Conservation (phyloP, 1,140 invertebrate species). For the Macrotrachela quadricornifera region DNA sequence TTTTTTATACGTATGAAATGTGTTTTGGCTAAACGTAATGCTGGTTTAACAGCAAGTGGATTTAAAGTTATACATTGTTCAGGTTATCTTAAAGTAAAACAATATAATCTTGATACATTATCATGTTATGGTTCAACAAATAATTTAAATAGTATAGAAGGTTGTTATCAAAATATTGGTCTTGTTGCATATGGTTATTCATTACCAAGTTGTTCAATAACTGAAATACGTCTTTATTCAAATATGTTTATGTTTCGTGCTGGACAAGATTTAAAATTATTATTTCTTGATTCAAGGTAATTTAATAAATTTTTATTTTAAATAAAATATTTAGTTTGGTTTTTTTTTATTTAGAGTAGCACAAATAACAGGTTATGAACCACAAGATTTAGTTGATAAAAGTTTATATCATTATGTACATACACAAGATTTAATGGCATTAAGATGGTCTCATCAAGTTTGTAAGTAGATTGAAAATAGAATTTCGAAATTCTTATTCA, state of each 20-base stretch:
- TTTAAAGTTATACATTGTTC: conserved; percentile 96
- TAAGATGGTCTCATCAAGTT: conserved; percentile 64
- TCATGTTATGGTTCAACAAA: no score
- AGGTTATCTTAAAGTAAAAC: conserved; percentile 68
- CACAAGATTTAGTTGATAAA: conserved; percentile 85
- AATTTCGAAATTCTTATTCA: background rate
- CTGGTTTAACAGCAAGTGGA: conserved; percentile 70
- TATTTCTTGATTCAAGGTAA: conserved; percentile 79
- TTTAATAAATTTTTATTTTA: conserved; percentile 9
- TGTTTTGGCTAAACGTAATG: conserved; percentile 83
- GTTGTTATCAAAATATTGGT: conserved; percentile 54
- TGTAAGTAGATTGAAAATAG: conserved; percentile 41
- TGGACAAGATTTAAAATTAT: conserved; percentile 70
- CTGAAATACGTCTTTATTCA: conserved; percentile 80
- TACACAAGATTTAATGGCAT: conserved; percentile 56
- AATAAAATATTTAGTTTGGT: conserved; percentile 4
- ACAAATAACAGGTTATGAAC: conserved; percentile 77
- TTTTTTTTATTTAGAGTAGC: conserved; percentile 50
- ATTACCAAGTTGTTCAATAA: conserved; percentile 71
- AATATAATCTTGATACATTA: conserved; percentile 31
- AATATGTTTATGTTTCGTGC: conserved; percentile 88
- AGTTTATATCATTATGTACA: conserved; percentile 89
- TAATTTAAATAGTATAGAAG: no score
- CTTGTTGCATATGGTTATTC: conserved; percentile 84
- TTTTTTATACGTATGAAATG: conserved; percentile 84